phyloP scores from a whole-genome alignment of 2,888 invertebrate species.

The Hypsopygia costalis region DNA sequence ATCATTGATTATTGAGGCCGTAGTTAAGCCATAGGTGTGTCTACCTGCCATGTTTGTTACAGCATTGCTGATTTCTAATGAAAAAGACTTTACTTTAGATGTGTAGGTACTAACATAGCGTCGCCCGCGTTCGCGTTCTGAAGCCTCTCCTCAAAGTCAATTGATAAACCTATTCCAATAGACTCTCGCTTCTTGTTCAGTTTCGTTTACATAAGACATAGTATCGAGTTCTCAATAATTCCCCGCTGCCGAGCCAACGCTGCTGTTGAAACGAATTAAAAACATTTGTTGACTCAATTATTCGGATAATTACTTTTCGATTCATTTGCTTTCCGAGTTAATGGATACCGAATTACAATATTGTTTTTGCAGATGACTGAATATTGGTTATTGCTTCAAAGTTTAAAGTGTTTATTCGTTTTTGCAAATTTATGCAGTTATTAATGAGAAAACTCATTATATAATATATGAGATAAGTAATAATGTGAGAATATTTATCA shows the following conservation, averaged over 20 bases:
- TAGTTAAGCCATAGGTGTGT: too few species aligned
- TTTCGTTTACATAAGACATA: background rate
- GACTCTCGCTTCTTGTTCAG: background rate
- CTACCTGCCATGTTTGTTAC: too few species aligned
- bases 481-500: too few species aligned
- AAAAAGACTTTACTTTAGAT: too few species aligned
- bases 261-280: slow-evolving; percentile 3
- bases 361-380: slow-evolving; percentile 12
- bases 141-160: too few species aligned
- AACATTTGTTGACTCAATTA: slow-evolving; percentile 11
- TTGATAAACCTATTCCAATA: background rate
- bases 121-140: too few species aligned
- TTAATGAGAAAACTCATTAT: too few species aligned
- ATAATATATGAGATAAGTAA: too few species aligned
- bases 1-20: too few species aligned
- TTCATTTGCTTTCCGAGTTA: slow-evolving; percentile 12
- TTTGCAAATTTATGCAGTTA: too few species aligned
- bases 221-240: background rate
- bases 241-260: slow-evolving; percentile 1
- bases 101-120: too few species aligned
- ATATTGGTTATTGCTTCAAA: slow-evolving; percentile 7
- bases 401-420: slow-evolving; percentile 1
- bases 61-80: too few species aligned
- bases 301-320: slow-evolving; percentile 11
- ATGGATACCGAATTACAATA: slow-evolving; percentile 14